Base-by-base conservation (phyloP, 2,113 vertebrate species). In the Rhadina sibilatrix region DNA sequence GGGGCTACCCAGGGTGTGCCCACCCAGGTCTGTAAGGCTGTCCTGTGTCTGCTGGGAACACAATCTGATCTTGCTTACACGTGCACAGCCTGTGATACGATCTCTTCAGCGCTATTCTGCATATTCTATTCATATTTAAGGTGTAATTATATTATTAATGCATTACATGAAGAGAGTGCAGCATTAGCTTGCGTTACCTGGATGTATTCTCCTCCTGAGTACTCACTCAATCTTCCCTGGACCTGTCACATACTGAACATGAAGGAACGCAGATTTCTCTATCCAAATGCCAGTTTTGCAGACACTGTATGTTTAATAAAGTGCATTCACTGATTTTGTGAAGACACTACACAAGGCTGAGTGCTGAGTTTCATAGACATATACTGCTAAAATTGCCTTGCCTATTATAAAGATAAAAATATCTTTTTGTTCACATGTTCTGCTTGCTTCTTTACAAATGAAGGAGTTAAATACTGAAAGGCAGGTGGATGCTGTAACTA, bases 401-500 rank as follows among this genome's bases (percentile, higher is more conserved):
- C 94, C 97, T 91, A 95, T 98, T 98, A 95, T 95, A 96, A 97
- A 97, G 97, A 97, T 98, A 98, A 98, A 98, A 98, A 98, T 98
- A 98, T 97, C 94, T 96, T 97, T 97, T 97, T 94, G 97, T 98
- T 98, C 96, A 95, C 96, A 98, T 98, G 97, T 97, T 97, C 97
- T 96, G 93, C 98, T 97, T 97, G 97, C 94, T 97, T 97, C 97
- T 98, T 97, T 98, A 97, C 97, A 97, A 98, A 98, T 97, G 98
- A 98, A 98, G 97, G 97, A 98, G 97, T 98, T 98, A 98, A 98
- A 98, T 97, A 97, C 97, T 97, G 97, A 97, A 98, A 98, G 97
- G 98, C 98, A 98, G 98, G 98, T 98, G 98, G 98, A 96, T 97
- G 96, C 97, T 94, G 96, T 97, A 82, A 95, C 97, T 98, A 95